Evolutionary conservation across 2,888 invertebrate genomes (phyloP), one percentile per base, ranked within the genome.

Genomic region (Heliconius aoede): DNA sequence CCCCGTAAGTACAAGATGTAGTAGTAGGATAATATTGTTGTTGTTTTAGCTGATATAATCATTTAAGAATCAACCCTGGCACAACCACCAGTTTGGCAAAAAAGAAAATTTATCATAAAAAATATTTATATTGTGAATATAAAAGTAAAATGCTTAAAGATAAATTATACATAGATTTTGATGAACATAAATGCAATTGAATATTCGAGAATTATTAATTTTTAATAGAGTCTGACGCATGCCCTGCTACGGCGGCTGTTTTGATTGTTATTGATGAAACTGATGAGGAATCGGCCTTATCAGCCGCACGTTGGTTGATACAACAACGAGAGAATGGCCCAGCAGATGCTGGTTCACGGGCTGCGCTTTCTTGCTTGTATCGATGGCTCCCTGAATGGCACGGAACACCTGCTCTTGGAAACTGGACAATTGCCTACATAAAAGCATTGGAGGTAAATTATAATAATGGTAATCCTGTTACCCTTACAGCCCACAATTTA

Each of bases 391-490:
- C 95, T 1, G 93, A 94, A 74, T 96, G 96, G 94, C 95, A 95
- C 32, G 95, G 95, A 78, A 96, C 96, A 0, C 95, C 96, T 4
- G 95, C 95, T 67, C 90, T 97, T 0, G 95, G 96, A 36, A 92
- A 95, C 15, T 96, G 97, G 95, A 95, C 97, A 2, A 90, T 96
- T 83, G 95, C 96, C 4, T 96, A 96, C 81, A 95, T 97, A 83
- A 95, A 94, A 81, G 96, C 95, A 0, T 88, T 97, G 36, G 95
- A 96, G 86, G 95, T 93, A 73, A 32, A 74, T 78, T 2, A 30
- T 26, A 46, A n/a, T n/a, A n/a, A n/a, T n/a, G n/a, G n/a, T n/a
- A n/a, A n/a, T n/a, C n/a, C n/a, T n/a, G n/a, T n/a, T n/a, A n/a
- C n/a, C n/a, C n/a, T n/a, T n/a, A n/a, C n/a, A n/a, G n/a, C n/a